Base-by-base conservation (phyloP, 53 echinoderm and acorn worm species). In the Astropecten irregularis region DNA sequence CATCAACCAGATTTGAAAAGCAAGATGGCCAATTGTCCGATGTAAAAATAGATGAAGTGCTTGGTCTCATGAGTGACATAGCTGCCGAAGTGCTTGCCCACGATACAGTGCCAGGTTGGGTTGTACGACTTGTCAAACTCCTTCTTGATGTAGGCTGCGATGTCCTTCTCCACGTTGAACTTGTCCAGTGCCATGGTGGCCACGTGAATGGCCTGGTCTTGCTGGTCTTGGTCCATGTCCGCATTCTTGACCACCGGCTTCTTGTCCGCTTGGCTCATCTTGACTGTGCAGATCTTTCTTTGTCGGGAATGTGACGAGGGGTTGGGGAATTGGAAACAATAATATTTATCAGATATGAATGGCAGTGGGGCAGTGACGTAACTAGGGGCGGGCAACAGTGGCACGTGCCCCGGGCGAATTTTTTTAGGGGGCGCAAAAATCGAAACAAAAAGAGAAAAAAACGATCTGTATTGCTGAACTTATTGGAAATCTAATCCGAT, bases 51-150 rank as follows among this genome's bases (percentile, higher is more conserved):
- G 64, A 95, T 92, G 76, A 95, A 95, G 36, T 95, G 92, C 71
- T 95, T 95, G 15, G 95, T 90, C 77, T 95, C 95, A 84, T 95
- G 95, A 27, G 95, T 95, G 29, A 95, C 95, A 71, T 92, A 95
- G 76, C 95, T 95, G 52, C 95, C 95, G 69, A 95, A 95, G 64
- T 95, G 86, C 65, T 85, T 85, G 44, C 95, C 95, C 48, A 95
- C 95, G 86, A 95, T 95, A 82, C 95, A 95, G 73, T 95, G 95
- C 95, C 95, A 95, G 30, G 95, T 95, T 3, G 95, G 95, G 87
- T 84, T 89, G 92, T 95, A 89, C 64, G 89, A 84, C 67, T 85
- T 87, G 92, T 95, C 95, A 49, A 95, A 95, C 55, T 92, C 94
- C 86, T 91, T 94, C 88, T 94, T 94, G 83, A 94, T 86, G 73